A percentile compares a stretch with the other conserved stretches of the same genome.
Evolutionary conservation across 1,140 invertebrate genomes (phyloP).

Genomic region (Eubasilissa regina): DNA sequence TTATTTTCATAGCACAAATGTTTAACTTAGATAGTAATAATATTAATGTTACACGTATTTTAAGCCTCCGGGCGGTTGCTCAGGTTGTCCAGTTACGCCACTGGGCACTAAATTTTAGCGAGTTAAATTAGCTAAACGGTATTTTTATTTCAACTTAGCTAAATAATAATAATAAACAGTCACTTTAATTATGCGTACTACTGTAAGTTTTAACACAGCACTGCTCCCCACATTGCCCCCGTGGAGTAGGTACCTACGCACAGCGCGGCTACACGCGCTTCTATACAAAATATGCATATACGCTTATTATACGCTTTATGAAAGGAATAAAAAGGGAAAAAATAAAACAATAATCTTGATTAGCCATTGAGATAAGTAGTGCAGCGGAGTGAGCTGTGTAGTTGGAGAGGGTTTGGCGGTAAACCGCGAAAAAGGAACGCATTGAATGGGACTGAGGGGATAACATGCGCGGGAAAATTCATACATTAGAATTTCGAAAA

Average conservation of each 20-base stretch:
- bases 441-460: background rate
- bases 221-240: too few relatives aligned
- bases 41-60: too few relatives aligned
- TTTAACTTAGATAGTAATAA: too few relatives aligned
- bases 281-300: conserved; percentile 25
- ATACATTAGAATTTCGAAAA: too few relatives aligned
- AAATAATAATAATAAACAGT: too few relatives aligned
- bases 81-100: too few relatives aligned
- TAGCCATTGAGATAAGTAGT: conserved; percentile 48
- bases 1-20: too few relatives aligned
- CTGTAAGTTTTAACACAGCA: background rate
- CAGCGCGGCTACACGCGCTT: conserved; percentile 12
- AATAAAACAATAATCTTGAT: conserved; percentile 45
- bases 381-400: background rate
- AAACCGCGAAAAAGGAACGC: conserved; percentile 33
- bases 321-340: conserved; percentile 25
- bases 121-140: too few relatives aligned
- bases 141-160: too few relatives aligned
- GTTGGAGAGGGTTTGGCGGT: conserved; percentile 10
- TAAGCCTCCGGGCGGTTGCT: too few relatives aligned
- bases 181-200: background rate
- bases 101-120: too few relatives aligned
- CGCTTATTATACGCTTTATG: conserved; percentile 37
- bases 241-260: background rate
- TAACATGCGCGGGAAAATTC: conserved; percentile 9